Evolutionary conservation across 2,888 invertebrate species (phyloP).

Genomic region (Seira ritae): DNA sequence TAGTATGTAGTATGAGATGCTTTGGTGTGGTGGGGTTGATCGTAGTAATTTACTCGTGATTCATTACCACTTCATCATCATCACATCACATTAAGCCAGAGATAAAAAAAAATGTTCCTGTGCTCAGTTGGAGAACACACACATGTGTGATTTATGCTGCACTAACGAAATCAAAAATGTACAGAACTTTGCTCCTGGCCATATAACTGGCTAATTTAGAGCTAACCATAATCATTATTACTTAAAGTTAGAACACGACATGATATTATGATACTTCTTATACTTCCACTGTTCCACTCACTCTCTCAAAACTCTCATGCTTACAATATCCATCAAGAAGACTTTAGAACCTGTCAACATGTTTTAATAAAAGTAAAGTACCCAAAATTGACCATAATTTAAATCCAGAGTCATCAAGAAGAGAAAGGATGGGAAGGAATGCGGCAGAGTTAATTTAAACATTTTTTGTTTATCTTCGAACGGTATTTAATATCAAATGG

Average conservation of each 20-base stretch:
- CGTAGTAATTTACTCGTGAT: constrained; percentile 64
- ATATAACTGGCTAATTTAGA: constrained; percentile 12
- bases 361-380: constrained; percentile 11
- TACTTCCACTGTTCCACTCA: too few species aligned
- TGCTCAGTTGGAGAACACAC: constrained; percentile 48
- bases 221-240: background rate
- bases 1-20: constrained; percentile 3
- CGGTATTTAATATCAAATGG: constrained; percentile 56
- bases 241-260: too few species aligned
- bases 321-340: background rate
- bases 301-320: background rate
- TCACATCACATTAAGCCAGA: constrained; percentile 59
- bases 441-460: background rate
- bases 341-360: background rate
- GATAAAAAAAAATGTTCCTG: constrained; percentile 56
- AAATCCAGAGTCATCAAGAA: background rate
- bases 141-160: constrained; percentile 44
- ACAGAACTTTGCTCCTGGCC: constrained; percentile 28
- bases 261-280: too few species aligned
- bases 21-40: constrained; percentile 49
- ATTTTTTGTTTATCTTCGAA: constrained; percentile 33
- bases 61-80: constrained; percentile 65
- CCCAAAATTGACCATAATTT: constrained; percentile 11
- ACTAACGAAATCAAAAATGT: constrained; percentile 44
- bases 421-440: background rate